Conservation (phyloP, 2,888 invertebrate genomes). For the Pammene aurita region DNA sequence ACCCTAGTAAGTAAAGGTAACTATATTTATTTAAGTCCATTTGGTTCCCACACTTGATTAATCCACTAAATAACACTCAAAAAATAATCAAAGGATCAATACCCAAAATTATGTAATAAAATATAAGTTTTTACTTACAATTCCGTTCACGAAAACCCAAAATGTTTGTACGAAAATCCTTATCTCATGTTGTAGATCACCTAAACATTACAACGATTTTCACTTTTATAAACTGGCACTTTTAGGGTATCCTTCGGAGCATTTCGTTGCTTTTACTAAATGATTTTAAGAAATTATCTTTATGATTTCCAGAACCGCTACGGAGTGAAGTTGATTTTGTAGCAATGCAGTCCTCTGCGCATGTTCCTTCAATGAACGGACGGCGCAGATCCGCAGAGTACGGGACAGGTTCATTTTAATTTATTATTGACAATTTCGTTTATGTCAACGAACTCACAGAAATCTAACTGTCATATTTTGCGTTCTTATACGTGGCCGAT, state of each 20-base stretch:
- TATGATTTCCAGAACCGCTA: conserved; percentile 59
- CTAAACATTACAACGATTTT: conserved; percentile 57
- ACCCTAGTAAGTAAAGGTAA: neutral
- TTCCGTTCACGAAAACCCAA: conserved; percentile 52
- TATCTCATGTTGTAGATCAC: conserved; percentile 51
- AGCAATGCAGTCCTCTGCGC: conserved; percentile 81
- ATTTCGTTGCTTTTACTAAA: conserved; percentile 55
- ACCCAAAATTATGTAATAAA: conserved; percentile 39
- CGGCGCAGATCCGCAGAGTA: conserved; percentile 70
- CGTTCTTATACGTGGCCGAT: conserved; percentile 19
- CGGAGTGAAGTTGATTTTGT: conserved; percentile 76
- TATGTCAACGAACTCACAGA: conserved; percentile 66
- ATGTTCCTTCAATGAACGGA: conserved; percentile 66
- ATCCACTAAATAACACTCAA: neutral
- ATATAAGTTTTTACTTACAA: conserved; percentile 40
- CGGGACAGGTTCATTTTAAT: conserved; percentile 60
- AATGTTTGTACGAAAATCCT: conserved; percentile 35
- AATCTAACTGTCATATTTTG: conserved; percentile 44
- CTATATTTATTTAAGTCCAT: neutral
- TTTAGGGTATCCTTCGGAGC: conserved; percentile 52
- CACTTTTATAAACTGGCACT: conserved; percentile 46
- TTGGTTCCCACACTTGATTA: neutral
- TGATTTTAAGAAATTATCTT: conserved; percentile 61
- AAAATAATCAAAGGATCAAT: conserved; percentile 21
- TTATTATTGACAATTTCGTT: conserved; percentile 72